Evolutionary conservation across 2,113 vertebrate genomes (phyloP), one percentile per base, ranked within the genome.

Genomic region (Otolemur garnettii): DNA sequence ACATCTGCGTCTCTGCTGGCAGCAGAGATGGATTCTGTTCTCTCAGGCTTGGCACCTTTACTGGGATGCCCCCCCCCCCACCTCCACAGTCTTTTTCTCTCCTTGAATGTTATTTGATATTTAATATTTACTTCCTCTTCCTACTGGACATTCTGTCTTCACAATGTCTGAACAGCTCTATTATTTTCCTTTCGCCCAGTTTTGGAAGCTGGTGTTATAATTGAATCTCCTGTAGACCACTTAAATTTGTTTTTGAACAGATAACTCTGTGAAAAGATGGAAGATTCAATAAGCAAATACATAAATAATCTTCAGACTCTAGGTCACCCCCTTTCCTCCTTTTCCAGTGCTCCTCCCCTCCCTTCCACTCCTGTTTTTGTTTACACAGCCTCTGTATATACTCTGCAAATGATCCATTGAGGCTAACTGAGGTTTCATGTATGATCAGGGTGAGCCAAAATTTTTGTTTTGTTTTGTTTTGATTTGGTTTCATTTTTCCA

Each of bases 301-400:
- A 78, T 30, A 62, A 83, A 68, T 83, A 62, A 69, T 69, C 24
- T 45, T 38, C 4, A 38, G 42, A 64, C 2, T 4, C 6, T 28
- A 87, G 55, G 15, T 5, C 8, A 18, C 38, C 0, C 0, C 4
- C 7, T 18, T 0, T 2, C 55, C 64, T 55, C 0, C 24, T 5
- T 55, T 1, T 3, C 28, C 6, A 2, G n/a, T 12, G 28, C 45
- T 45, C 38, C 13, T 22, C 22, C 62, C 11, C 12, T 28, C 22
- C 24, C 8, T 42, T 24, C 19, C 17, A 91, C 38, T 45, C 0
- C 18, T 30, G 0, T 18, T 42, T 69, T 1, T 68, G 11, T 72
- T 80, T 64, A 8, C 14, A 8, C 2, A 24, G 17, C 10, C 35
- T 33, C 69, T 50, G 1, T 22, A 30, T 22, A 1, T 68, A 50